These are phyloP conservation scores for Dione vanillae DNA, from an alignment of 2,888 invertebrate genomes.

Conservation along the genomic window DNA sequence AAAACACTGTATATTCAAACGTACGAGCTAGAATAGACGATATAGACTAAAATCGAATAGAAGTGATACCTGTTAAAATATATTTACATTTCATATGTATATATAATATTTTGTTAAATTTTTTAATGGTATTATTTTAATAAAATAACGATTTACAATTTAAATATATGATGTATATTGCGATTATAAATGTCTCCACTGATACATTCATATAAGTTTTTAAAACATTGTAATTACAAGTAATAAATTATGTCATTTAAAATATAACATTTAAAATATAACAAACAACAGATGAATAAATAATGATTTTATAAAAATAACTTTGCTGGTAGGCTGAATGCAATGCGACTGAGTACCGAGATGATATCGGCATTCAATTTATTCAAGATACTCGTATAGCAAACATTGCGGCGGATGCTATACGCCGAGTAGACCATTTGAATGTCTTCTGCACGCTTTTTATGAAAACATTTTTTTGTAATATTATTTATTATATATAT, in stretches of 20 bases:
- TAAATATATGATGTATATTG: no score
- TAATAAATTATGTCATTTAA: no score
- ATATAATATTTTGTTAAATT: not conserved
- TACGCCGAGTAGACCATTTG: not conserved
- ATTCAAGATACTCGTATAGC: constrained; percentile 33
- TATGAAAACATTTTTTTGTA: not conserved
- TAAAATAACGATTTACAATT: no score
- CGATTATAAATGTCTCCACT: no score
- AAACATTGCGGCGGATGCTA: constrained; percentile 29
- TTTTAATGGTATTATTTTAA: no score
- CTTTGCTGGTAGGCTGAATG: constrained; percentile 14
- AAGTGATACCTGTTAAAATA: not conserved
- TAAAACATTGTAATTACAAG: no score
- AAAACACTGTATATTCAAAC: constrained; percentile 42
- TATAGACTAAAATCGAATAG: constrained; percentile 10
- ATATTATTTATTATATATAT: not conserved
- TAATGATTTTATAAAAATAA: not conserved
- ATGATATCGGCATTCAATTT: constrained; percentile 40
- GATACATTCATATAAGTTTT: no score
- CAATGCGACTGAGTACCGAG: constrained; percentile 27
- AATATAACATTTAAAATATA: no score
- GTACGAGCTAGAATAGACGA: constrained; percentile 20
- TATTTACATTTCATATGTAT: not conserved
- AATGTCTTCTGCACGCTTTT: not conserved
- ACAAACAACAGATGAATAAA: not conserved